Evolutionary conservation across 1,140 invertebrate genomes (phyloP).

Genomic region (Varroa destructor): DNA sequence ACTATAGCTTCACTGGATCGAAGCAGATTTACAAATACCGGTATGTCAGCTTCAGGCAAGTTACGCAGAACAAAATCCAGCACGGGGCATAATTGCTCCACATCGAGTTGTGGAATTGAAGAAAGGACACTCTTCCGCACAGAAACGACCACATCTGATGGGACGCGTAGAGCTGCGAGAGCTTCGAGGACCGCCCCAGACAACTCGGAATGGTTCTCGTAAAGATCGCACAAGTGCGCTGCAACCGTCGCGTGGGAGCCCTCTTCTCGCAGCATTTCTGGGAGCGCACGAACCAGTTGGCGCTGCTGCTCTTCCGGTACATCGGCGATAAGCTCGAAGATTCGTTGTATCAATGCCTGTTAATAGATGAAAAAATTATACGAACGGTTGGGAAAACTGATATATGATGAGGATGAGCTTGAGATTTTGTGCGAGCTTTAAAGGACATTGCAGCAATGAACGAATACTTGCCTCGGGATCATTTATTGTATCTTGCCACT

Average conservation of each 20-base stretch:
- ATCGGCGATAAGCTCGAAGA: conserved; percentile 13
- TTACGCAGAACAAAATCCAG: conserved; percentile 15
- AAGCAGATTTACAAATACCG: conserved; percentile 3
- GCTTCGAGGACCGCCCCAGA: conserved; percentile 14
- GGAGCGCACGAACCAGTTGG: neutral
- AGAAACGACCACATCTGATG: neutral
- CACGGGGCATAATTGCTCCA: conserved; percentile 7
- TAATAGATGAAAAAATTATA: no score
- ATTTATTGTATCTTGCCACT: conserved; percentile 15
- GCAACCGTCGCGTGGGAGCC: conserved; percentile 3
- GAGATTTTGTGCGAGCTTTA: no score
- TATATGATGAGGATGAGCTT: no score
- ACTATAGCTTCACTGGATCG: conserved; percentile 12
- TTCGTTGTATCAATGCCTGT: neutral
- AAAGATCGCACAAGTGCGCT: neutral
- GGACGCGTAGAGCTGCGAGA: neutral
- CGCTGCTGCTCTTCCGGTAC: conserved; percentile 2
- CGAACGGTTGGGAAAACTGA: no score
- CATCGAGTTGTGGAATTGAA: neutral
- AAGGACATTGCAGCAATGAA: no score
- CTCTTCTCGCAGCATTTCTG: neutral
- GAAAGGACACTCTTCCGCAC: conserved; percentile 9
- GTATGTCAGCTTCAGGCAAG: conserved; percentile 1
- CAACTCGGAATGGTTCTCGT: conserved; percentile 4
- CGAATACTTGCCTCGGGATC: neutral